Evolutionary conservation across 1,140 invertebrate species (phyloP), one percentile per base, ranked within the genome.

Genomic region (Andrena cerasifolii): DNA sequence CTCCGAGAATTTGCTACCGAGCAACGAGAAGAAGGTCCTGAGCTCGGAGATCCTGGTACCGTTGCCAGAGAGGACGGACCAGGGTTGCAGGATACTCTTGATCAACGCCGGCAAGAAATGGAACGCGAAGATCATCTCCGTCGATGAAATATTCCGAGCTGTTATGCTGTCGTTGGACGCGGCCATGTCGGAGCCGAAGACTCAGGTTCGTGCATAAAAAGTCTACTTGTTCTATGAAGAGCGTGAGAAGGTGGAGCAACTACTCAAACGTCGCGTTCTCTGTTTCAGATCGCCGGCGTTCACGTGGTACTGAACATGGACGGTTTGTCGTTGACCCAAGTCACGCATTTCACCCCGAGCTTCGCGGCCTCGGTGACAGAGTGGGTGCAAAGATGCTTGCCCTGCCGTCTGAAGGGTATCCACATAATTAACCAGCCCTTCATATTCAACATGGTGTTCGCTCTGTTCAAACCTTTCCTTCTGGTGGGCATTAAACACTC

Each of bases 381-480:
- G 59, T 96, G 94, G 93, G 93, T 95, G 74, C 96, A 95, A 90
- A 96, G 95, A 77, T 94, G 95, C 78, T 91, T 95, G 40, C 96
- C 96, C 0, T 84, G 93, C 43, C 94, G 96, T 18, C 86, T 97
- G 3, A 96, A 96, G 87, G 94, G 93, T 1, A 94, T 96, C 53
- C 96, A 97, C 86, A 93, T 97, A 67, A 93, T 97, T 16, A 97
- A 97, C 91, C 96, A 97, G 88, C 96, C 96, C 1, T 95, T 94
- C 82, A 93, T 97, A 31, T 95, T 97, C 85, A 96, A 96, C 86
- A 95, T 96, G 87, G 93, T 96, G 3, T 97, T 95, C 84, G 94
- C 95, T 49, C 93, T 97, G 47, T 96, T 97, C 86, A 97, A 97
- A 89, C 95, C 95, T 24, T 97, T 97, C 87, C 93, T 98, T 26